phyloP scores from a whole-genome alignment of 2,888 invertebrate genomes.

The Tipula unca region DNA sequence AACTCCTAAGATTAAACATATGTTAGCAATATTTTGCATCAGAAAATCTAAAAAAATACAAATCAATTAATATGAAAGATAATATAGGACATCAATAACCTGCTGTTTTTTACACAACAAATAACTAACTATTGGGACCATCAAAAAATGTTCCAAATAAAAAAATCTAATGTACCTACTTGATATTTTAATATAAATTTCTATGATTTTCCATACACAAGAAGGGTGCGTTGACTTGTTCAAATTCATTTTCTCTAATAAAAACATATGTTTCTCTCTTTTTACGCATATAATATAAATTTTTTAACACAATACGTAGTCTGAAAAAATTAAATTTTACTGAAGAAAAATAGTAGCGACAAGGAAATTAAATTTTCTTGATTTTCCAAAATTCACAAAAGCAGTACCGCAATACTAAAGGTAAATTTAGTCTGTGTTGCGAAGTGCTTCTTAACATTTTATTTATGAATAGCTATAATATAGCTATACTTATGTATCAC shows the following conservation, averaged over 20 bases:
- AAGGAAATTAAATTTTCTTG: background rate
- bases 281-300: background rate
- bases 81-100: background rate
- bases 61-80: background rate
- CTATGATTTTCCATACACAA: background rate
- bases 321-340: too few relatives aligned
- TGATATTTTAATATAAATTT: background rate
- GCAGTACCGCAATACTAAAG: background rate
- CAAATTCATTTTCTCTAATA: background rate
- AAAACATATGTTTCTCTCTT: slow-evolving; percentile 9
- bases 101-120: background rate
- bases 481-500: too few relatives aligned
- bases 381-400: background rate
- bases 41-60: background rate
- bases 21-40: background rate
- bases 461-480: too few relatives aligned
- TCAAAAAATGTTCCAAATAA: background rate
- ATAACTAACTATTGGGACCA: background rate
- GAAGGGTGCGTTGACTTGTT: background rate
- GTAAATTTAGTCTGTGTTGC: background rate
- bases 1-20: background rate
- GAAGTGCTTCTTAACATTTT: background rate
- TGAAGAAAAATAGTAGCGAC: background rate
- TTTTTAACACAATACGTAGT: background rate
- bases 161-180: background rate